A percentile compares a stretch with the other conserved stretches of the same genome.
phyloP scores from a whole-genome alignment of 2,797 vertebrate genomes.

The Alectoris magna region DNA sequence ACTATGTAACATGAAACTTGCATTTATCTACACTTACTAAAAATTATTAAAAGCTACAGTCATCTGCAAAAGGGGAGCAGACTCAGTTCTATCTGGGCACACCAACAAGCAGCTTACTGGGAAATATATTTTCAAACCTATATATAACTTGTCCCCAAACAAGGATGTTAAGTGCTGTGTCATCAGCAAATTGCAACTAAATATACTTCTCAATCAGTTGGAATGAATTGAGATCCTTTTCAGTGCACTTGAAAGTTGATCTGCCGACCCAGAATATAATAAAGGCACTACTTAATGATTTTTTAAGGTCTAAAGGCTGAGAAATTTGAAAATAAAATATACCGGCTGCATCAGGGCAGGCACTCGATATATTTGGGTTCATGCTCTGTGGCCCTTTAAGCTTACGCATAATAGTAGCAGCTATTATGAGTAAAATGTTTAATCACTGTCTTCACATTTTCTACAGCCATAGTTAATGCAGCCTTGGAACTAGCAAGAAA shows the following conservation, averaged over 20 bases:
- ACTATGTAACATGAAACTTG: not conserved
- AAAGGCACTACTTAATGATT: not conserved
- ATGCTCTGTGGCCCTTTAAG: not conserved
- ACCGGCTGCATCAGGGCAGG: not conserved
- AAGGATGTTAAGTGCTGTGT: not conserved
- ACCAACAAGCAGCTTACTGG: not conserved
- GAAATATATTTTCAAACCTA: constrained; percentile 56
- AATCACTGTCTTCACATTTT: not conserved
- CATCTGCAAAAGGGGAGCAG: not conserved
- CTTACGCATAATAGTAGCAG: not conserved
- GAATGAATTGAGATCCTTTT: constrained; percentile 21
- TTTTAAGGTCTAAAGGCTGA: not conserved
- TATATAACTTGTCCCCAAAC: constrained; percentile 56
- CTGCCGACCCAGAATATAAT: not conserved
- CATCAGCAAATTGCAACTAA: constrained; percentile 46
- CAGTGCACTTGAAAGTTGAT: constrained; percentile 1
- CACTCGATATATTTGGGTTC: not conserved
- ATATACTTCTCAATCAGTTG: constrained; percentile 15
- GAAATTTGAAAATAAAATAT: not conserved
- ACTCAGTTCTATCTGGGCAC: not conserved
- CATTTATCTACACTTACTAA: not conserved
- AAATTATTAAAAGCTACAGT: not conserved
- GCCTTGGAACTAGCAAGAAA: not conserved
- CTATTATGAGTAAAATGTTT: not conserved
- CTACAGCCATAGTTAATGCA: not conserved